Evolutionary conservation across 2,797 vertebrate species (phyloP).

Genomic region (Lates japonicus): DNA sequence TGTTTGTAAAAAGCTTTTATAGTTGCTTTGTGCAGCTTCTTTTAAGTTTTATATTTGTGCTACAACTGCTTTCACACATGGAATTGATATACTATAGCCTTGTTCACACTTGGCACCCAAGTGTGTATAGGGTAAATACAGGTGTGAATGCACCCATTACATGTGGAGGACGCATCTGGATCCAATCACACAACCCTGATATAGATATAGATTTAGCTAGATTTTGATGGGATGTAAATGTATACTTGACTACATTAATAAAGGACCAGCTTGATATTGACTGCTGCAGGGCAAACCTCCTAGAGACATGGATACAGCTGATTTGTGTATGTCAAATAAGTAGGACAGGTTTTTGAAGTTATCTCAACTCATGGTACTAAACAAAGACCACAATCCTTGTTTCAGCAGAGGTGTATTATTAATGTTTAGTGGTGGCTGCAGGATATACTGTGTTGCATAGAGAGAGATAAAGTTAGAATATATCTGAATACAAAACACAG

Average conservation of each 20-base stretch:
- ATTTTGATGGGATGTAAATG: not conserved
- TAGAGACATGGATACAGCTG: not conserved
- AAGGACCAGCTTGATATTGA: not conserved
- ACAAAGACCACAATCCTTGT: not conserved
- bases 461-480: not conserved
- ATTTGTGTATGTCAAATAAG: not conserved
- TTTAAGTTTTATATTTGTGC: constrained; percentile 54
- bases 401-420: not conserved
- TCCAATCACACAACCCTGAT: constrained; percentile 9
- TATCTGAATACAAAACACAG: not conserved
- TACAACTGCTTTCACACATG: constrained; percentile 38
- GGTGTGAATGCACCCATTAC: not conserved
- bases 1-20: constrained; percentile 38
- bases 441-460: too few relatives aligned
- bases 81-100: constrained; percentile 16
- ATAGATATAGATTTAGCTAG: not conserved
- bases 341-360: not conserved
- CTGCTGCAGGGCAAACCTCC: not conserved
- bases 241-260: not conserved
- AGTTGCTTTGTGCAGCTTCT: constrained; percentile 26
- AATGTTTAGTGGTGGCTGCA: not conserved
- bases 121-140: not conserved
- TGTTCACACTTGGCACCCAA: constrained; percentile 4
- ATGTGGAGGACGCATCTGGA: constrained; percentile 14
- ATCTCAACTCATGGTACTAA: not conserved